Base-by-base conservation (phyloP, 2,888 invertebrate species). In the Tupiocoris notatus region DNA sequence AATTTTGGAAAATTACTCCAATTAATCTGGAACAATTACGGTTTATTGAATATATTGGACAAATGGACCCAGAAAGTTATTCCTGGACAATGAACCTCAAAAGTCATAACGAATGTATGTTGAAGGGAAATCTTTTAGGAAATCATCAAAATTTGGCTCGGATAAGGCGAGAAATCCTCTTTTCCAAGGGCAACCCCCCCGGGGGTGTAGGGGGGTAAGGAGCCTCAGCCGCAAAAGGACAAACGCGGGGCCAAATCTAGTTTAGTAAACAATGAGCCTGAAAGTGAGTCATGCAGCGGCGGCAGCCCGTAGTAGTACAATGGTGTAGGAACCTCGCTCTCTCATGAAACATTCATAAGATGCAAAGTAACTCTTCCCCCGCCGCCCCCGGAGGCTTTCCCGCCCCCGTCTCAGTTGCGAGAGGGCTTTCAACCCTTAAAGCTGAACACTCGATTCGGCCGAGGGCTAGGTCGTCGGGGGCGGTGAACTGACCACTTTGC, bases 211-310 rank as follows among this genome's bases (percentile, higher is more conserved):
- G 65, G 58, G 65, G 65, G 64, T 56, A 39, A 23, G 63, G 58
- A 57, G 22, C 22, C 62, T 0, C n/a, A 16, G 23, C 66, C 59
- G 67, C 58, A 67, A 77, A 78, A 78, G 78, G 77, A 78, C 78
- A 79, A 79, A 79, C 79, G 79, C 75, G 79, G 39, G 39, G 70
- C 79, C 79, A 80, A 80, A 80, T 80, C 80, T 79, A 80, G 80
- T 80, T 80, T 80, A 77, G 80, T 80, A 80, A 80, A 80, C 80
- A 80, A 80, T 80, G 79, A 79, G 79, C 78, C 79, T 75, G 79
- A 79, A 80, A 79, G 80, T 79, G 79, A 79, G 79, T 79, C 79
- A 79, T 79, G 79, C 77, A 78, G 78, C 74, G 77, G 39, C 39
- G 39, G 39, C 39, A 12, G 39, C 39, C 12, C 39, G 39, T 39